A percentile compares a stretch with the other conserved stretches of the same genome.
Evolutionary conservation across 2,113 vertebrate genomes (phyloP).

Genomic region (Oenanthe melanoleuca): DNA sequence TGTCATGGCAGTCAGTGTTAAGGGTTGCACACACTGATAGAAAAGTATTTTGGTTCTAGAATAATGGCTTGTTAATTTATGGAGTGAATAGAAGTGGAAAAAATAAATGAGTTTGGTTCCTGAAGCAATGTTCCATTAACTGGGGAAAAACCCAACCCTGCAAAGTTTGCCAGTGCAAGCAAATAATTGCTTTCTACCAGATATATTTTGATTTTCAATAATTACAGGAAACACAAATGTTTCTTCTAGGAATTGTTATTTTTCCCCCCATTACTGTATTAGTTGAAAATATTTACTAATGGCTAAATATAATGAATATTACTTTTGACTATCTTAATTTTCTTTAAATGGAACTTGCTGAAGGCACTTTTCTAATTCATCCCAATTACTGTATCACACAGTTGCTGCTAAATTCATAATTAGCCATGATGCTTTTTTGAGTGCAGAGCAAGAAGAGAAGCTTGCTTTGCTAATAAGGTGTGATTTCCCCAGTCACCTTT

Average conservation of each 20-base stretch:
- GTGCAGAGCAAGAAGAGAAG: background rate
- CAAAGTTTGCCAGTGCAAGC: background rate
- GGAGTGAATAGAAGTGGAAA: background rate
- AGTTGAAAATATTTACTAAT: slow-evolving; percentile 12
- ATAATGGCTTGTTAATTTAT: background rate
- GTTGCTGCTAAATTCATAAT: background rate
- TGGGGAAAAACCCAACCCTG: background rate
- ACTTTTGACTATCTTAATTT: slow-evolving; percentile 1
- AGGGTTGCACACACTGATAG: background rate
- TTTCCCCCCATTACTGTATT: background rate
- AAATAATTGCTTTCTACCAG: background rate
- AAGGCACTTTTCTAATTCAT: slow-evolving; percentile 13
- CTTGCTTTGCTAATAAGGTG: background rate
- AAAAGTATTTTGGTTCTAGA: background rate
- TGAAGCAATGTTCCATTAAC: background rate
- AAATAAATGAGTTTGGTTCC: background rate
- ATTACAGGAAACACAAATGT: background rate
- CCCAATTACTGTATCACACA: background rate
- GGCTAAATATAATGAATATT: background rate
- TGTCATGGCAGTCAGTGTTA: background rate
- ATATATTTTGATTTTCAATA: background rate
- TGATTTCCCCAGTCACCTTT: slow-evolving; percentile 7
- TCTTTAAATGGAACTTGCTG: slow-evolving; percentile 10
- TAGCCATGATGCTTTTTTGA: background rate
- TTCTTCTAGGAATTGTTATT: background rate